A percentile compares a stretch with the other conserved stretches of the same genome.
These are phyloP conservation scores for Eurytoma californica DNA, from an alignment of 2,888 invertebrate species.

Conservation along the genomic window DNA sequence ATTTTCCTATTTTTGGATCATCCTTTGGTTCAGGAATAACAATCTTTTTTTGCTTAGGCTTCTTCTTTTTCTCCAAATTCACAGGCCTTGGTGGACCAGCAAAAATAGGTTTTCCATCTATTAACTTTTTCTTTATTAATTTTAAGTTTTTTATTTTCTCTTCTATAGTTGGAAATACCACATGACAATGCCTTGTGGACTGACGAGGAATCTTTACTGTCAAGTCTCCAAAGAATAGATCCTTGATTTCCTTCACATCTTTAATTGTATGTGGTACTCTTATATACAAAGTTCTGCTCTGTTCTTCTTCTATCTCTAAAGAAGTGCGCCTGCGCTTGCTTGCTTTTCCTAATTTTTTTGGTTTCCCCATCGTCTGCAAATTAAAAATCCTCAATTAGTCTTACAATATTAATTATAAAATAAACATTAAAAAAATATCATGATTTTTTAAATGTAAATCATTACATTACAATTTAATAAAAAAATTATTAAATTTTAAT, in stretches of 20 bases:
- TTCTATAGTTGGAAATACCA: constrained; percentile 62
- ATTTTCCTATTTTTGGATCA: constrained; percentile 58
- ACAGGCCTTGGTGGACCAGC: constrained; percentile 54
- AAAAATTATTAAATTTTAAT: constrained; percentile 6
- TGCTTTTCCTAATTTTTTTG: constrained; percentile 34
- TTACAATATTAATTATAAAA: too few species aligned
- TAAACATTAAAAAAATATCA: background rate
- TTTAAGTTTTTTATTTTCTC: constrained; percentile 64
- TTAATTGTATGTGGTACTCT: constrained; percentile 66
- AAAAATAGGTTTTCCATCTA: constrained; percentile 63
- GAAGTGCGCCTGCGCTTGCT: constrained; percentile 37
- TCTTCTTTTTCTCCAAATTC: constrained; percentile 42
- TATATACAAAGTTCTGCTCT: constrained; percentile 63
- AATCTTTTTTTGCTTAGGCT: constrained; percentile 59
- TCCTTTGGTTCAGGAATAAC: constrained; percentile 58
- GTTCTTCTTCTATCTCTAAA: constrained; percentile 56
- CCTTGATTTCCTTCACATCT: constrained; percentile 60
- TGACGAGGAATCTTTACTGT: constrained; percentile 65
- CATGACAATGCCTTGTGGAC: constrained; percentile 64
- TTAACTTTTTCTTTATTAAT: constrained; percentile 56
- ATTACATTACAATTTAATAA: background rate
- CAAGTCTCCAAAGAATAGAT: constrained; percentile 64
- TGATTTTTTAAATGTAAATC: background rate
- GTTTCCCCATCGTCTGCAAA: constrained; percentile 29
- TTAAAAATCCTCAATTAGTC: too few species aligned